These are phyloP conservation scores for Ridgeia piscesae DNA, from an alignment of 1,140 invertebrate species.

Conservation along the genomic window DNA sequence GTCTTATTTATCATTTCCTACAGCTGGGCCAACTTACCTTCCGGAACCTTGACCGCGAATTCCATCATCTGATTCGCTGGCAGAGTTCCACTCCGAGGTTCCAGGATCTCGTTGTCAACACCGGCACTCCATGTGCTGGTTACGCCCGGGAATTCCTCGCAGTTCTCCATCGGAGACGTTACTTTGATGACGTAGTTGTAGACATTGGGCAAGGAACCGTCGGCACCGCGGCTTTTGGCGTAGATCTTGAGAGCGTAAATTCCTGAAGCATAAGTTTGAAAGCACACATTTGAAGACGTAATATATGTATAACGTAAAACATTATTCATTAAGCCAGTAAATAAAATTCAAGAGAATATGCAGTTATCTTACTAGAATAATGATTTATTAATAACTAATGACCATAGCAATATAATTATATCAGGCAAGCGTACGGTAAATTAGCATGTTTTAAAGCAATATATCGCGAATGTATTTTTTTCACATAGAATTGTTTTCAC, in stretches of 20 bases:
- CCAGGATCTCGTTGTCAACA: not conserved
- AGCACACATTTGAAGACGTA: too few species aligned
- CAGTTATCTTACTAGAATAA: too few species aligned
- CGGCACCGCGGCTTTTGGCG: not conserved
- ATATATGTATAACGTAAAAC: too few species aligned
- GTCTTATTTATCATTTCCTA: too few species aligned
- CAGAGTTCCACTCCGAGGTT: not conserved
- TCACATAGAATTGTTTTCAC: too few species aligned
- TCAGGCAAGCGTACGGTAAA: too few species aligned
- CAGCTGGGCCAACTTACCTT: not conserved
- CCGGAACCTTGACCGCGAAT: not conserved
- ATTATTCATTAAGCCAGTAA: too few species aligned
- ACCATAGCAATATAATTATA: too few species aligned
- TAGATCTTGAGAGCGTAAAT: not conserved
- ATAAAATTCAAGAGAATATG: too few species aligned
- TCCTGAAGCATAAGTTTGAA: not conserved
- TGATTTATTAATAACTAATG: too few species aligned
- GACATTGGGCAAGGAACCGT: not conserved
- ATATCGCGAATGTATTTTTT: too few species aligned
- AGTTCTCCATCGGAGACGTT: not conserved
- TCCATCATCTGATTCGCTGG: not conserved
- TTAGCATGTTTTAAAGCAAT: too few species aligned
- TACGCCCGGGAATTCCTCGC: not conserved
- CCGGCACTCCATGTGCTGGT: not conserved
- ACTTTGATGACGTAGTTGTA: not conserved